Base-by-base conservation (phyloP, 30 jellyfish, hydroid and myxozoan genomes). In the Aurelia aurita complex sp. Pacific region DNA sequence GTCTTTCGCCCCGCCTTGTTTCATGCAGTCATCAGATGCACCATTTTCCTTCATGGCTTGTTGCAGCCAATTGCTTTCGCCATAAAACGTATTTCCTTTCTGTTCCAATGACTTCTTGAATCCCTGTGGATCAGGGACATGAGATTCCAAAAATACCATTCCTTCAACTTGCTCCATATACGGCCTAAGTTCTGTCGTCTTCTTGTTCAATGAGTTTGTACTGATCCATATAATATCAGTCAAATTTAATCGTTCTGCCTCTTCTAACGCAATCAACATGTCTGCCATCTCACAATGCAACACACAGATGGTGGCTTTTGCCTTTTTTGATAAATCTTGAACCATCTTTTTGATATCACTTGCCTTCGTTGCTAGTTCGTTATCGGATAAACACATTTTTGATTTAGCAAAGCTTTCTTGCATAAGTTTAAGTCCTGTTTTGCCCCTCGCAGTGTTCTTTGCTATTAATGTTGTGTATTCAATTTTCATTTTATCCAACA, bases 391-490 rank as follows among this genome's bases (percentile, higher is more conserved):
- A 19, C 97, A 64, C 57, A 29, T 67, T 4, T 78, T 67, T 42
- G 60, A 35, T 23, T 57, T 66, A 19, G 50, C 35, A 2, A 90
- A 73, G 0, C 36, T 69, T 32, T 54, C 53, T 51, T 76, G 80
- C 43, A 95, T 62, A 10, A 80, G 57, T 34, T 68, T 67, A 61
- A n/a, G 51, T 11, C 96, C 97, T 34, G 63, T 67, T 36, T 67
- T 59, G 10, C 99, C 99, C 69, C 93, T 76, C 40, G 23, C 74
- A 53, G 86, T 88, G 18, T 90, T 89, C 16, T 79, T 78, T 5
- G 90, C 91, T 4, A 90, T 78, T 35, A 83, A 35, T 90, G 92
- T 53, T 52, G 95, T 96, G 65, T 73, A 90, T 52, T 95, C 97
- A 29, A 80, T 78, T 12, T 82, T 74, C 43, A 71, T 35, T n/a